Evolutionary conservation across 2,797 vertebrate genomes (phyloP).

Genomic region (Cuniculus paca): DNA sequence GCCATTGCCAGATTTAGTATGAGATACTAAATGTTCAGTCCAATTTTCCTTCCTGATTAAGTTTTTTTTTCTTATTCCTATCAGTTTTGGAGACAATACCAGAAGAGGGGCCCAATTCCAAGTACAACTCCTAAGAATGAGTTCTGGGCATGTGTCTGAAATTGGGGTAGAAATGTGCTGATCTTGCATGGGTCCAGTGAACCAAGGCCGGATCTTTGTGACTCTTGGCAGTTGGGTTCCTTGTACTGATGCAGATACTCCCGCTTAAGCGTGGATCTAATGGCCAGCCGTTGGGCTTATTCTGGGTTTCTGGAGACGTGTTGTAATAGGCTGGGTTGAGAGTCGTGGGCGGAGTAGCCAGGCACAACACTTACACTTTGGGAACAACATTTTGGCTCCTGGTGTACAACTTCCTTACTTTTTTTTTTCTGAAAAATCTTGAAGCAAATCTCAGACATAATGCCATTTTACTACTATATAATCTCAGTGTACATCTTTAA

Average conservation of each 20-base stretch:
- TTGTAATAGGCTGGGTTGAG: not conserved
- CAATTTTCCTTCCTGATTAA: conserved; percentile 91
- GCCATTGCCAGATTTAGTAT: conserved; percentile 86
- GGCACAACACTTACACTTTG: not conserved
- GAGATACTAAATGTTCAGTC: conserved; percentile 86
- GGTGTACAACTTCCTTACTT: not conserved
- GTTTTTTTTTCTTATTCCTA: conserved; percentile 91
- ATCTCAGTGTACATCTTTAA: not conserved
- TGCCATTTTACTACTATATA: not conserved
- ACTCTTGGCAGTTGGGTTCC: not conserved
- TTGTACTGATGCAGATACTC: not conserved
- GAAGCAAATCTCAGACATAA: not conserved
- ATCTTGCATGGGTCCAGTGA: conserved; percentile 92
- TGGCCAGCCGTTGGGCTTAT: not conserved
- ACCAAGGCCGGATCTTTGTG: conserved; percentile 92
- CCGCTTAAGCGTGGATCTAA: not conserved
- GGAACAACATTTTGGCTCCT: not conserved
- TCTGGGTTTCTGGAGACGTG: not conserved
- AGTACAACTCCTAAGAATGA: conserved; percentile 89
- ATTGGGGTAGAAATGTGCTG: conserved; percentile 88
- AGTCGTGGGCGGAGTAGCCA: not conserved
- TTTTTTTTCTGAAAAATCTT: not conserved
- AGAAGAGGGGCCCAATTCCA: conserved; percentile 87
- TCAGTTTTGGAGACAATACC: conserved; percentile 89
- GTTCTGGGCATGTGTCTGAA: conserved; percentile 91